Conservation (phyloP, 2,888 invertebrate species). For the Stenchaetothrips biformis region DNA sequence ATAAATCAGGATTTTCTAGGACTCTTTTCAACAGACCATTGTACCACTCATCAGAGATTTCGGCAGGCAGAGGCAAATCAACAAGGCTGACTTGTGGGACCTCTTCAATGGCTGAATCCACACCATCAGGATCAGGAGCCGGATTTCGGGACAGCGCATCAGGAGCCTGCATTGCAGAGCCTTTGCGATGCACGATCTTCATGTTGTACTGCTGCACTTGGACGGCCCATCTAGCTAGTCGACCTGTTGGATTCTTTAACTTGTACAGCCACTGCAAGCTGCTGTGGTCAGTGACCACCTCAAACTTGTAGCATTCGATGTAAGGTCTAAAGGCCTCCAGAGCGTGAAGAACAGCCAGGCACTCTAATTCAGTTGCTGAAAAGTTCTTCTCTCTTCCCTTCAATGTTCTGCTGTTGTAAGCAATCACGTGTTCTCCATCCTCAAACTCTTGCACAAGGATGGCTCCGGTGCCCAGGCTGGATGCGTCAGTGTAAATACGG, state of each 20-base stretch:
- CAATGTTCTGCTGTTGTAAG: slow-evolving; percentile 33
- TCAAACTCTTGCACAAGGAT: slow-evolving; percentile 32
- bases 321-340: slow-evolving; percentile 34
- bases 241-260: slow-evolving; percentile 33
- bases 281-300: slow-evolving; percentile 35
- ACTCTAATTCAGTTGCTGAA: slow-evolving; percentile 34
- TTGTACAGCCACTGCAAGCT: slow-evolving; percentile 33
- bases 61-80: neutral
- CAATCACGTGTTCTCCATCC: slow-evolving; percentile 33
- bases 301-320: slow-evolving; percentile 34
- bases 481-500: slow-evolving; percentile 36
- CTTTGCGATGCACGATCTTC: slow-evolving; percentile 34
- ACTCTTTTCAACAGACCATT: neutral
- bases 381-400: slow-evolving; percentile 32
- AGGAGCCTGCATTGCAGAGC: slow-evolving; percentile 32
- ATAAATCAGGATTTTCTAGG: neutral
- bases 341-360: slow-evolving; percentile 34
- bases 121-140: neutral
- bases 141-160: slow-evolving; percentile 32
- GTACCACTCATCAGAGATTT: neutral
- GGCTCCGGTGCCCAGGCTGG: slow-evolving; percentile 32
- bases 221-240: slow-evolving; percentile 35
- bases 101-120: too few species aligned
- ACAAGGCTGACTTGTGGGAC: neutral
- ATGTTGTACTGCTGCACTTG: slow-evolving; percentile 32